Base-by-base conservation (phyloP, 2,888 invertebrate species). In the Sesia bembeciformis region DNA sequence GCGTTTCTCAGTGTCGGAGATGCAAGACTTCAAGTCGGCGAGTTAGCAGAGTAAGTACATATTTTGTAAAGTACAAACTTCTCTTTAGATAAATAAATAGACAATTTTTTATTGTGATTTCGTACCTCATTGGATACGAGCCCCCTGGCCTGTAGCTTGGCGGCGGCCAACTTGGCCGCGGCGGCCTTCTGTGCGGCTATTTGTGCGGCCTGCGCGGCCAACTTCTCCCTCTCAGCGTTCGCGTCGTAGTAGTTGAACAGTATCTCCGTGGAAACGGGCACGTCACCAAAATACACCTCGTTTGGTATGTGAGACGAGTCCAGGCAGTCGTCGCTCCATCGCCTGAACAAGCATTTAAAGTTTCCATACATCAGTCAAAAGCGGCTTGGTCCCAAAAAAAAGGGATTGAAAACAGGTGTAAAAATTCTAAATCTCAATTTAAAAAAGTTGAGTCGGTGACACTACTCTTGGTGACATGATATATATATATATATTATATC, bases 231-330 rank as follows among this genome's bases (percentile, higher is more conserved):
- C 70, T 90, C 90, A 0, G 88, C 88, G 68, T 90, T 79, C 5
- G 90, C 84, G 69, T 90, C 90, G 78, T 86, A 87, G 69, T 89
- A 90, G 78, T 90, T 90, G 82, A 78, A 81, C 52, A 90, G 70
- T 54, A 90, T 86, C 58, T 84, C 80, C 65, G 74, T 73, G 0
- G 88, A 78, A 7, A 90, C 90, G 0, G 90, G 89, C 56, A 90
- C 88, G 70, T 90, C 90, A 54, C 90, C 90, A 77, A 90, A 90
- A 76, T 87, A 90, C 41, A 90, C 88, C 64, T 90, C 90, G 79
- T 90, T 90, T 40, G 90, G 90, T 56, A 90, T 90, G 78, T 90
- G 88, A 3, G 87, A 81, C 4, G 90, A 90, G 64, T 90, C 89
- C 23, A 89, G 76, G 65, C 88, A 87, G 65, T 90, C 90, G 78